Evolutionary conservation across 2,888 invertebrate species (phyloP), one percentile per base, ranked within the genome.

Genomic region (Acanthosepion pharaonis): DNA sequence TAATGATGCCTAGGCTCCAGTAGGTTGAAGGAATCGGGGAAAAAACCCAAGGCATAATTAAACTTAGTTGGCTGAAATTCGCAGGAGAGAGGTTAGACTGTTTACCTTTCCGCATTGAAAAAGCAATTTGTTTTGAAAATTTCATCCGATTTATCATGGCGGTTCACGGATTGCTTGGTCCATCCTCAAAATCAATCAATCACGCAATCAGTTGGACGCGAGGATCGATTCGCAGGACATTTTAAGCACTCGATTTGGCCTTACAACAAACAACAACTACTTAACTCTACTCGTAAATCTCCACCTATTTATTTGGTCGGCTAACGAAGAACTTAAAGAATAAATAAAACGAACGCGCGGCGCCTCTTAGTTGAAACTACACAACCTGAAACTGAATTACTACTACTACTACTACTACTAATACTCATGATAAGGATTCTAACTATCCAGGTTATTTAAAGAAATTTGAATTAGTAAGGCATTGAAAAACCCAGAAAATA

Each of bases 101-200:
- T 78, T 78, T 78, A 78, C n/a, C 15, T n/a, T 33, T n/a, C n/a
- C n/a, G 78, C 78, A 78, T n/a, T 78, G 78, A 78, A 78, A 78
- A 78, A n/a, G n/a, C 78, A 78, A 78, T 78, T 78, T 78, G 78
- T 78, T 78, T 78, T 78, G 78, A 78, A 78, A 78, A 78, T n/a
- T 78, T 78, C n/a, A 78, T 11, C n/a, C 78, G n/a, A 78, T 78
- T 33, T 78, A 78, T 78, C 78, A 78, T 78, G 78, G n/a, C 8
- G 78, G 33, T n/a, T 78, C 15, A 15, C 78, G n/a, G 78, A 4
- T n/a, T 78, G 78, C 11, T 78, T n/a, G n/a, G n/a, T 78, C 78
- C n/a, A n/a, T n/a, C 9, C n/a, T n/a, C n/a, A 9, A 78, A 78
- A 78, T 78, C 78, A 78, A 78, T 78, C n/a, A 78, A 78, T 78